These are phyloP conservation scores for Typhlomys cinereus DNA, from an alignment of 2,113 vertebrate genomes.

Conservation along the genomic window DNA sequence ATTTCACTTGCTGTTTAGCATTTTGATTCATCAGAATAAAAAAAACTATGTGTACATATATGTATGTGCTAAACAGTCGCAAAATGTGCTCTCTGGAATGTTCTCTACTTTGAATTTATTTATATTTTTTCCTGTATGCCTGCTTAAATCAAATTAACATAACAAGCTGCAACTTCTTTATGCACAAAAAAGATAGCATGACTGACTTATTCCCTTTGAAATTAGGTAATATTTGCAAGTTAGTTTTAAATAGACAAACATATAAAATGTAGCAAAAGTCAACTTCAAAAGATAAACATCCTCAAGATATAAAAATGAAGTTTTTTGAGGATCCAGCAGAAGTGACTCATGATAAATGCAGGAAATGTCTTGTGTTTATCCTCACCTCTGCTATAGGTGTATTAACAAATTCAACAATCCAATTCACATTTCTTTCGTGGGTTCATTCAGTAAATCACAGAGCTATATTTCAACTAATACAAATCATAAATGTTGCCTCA, in stretches of 20 bases:
- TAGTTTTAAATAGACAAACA: constrained; percentile 42
- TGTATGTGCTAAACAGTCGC: not conserved
- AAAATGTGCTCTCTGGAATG: not conserved
- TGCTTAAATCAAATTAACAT: constrained; percentile 21
- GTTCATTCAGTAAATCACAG: constrained; percentile 38
- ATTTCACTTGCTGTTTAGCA: not conserved
- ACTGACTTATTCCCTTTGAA: not conserved
- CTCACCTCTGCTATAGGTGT: not conserved
- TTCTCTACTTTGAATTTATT: not conserved
- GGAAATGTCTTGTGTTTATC: constrained; percentile 42
- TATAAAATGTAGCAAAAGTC: constrained; percentile 52
- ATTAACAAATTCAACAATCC: constrained; percentile 60
- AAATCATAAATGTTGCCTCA: constrained; percentile 35
- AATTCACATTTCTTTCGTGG: constrained; percentile 53
- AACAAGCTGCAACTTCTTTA: constrained; percentile 10
- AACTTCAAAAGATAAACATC: constrained; percentile 54
- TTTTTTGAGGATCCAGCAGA: constrained; percentile 25
- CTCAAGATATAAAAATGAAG: constrained; percentile 19
- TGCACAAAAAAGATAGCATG: not conserved
- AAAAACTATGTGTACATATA: not conserved
- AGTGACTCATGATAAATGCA: not conserved
- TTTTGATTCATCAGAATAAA: constrained; percentile 3
- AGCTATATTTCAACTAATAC: constrained; percentile 48
- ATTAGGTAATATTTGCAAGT: constrained; percentile 52
- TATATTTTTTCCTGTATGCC: not conserved